Evolutionary conservation across 1,140 invertebrate species (phyloP).

Genomic region (Magallana ariakensis): DNA sequence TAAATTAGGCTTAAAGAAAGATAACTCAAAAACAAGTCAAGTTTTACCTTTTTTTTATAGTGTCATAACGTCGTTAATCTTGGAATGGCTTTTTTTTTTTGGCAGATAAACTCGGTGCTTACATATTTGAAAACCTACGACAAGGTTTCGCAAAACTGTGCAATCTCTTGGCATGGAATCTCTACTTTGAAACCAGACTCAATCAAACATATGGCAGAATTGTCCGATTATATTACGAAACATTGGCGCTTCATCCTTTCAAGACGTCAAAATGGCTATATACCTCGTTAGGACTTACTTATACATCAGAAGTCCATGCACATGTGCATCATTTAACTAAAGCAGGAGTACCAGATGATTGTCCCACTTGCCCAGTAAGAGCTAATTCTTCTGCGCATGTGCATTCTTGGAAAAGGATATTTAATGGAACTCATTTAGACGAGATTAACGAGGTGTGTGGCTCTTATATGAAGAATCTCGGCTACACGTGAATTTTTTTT

Average conservation of each 20-base stretch:
- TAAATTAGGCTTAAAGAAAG: background rate
- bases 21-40: background rate
- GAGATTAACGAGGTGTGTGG: background rate
- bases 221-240: background rate
- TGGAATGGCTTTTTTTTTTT: background rate
- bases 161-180: background rate
- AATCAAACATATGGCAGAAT: background rate
- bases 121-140: background rate
- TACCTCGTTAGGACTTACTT: background rate
- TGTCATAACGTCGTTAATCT: too few relatives aligned
- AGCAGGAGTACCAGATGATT: background rate
- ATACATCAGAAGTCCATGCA: background rate
- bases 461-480: background rate
- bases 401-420: background rate
- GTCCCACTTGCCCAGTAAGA: background rate
- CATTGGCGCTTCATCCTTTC: background rate
- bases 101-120: background rate
- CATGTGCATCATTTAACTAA: constrained; percentile 11
- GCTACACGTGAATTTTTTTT: background rate
- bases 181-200: background rate
- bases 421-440: background rate
- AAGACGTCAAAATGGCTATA: background rate
- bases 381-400: constrained; percentile 20
- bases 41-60: too few relatives aligned
- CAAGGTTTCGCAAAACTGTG: background rate